Percentiles rank a stretch among this genome's conserved stretches.
phyloP scores from a whole-genome alignment of 2,797 vertebrate species.

The Poecilia picta region DNA sequence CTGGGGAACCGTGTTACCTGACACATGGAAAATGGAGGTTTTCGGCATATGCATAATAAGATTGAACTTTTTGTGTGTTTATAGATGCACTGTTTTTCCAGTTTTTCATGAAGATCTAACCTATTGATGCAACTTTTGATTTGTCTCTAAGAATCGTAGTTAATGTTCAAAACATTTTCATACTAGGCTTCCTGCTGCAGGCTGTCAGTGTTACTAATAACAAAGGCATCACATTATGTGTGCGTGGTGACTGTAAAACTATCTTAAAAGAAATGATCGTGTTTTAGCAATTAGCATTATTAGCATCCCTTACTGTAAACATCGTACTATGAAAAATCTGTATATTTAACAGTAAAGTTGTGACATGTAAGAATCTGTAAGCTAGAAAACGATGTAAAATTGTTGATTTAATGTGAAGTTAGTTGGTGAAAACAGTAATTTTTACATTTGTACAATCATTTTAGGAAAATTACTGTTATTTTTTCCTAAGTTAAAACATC shows the following conservation, averaged over 20 bases:
- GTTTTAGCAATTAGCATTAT: not conserved
- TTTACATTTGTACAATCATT: too few relatives aligned
- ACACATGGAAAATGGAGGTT: not conserved
- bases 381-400: too few relatives aligned
- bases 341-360: too few relatives aligned
- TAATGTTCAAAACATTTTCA: not conserved
- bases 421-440: too few relatives aligned
- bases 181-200: not conserved
- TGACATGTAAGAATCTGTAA: too few relatives aligned
- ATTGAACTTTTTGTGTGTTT: not conserved
- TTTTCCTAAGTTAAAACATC: too few relatives aligned
- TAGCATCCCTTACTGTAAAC: not conserved
- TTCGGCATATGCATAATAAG: not conserved
- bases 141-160: not conserved
- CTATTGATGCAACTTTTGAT: not conserved
- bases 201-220: not conserved
- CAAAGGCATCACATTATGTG: not conserved
- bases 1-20: too few relatives aligned
- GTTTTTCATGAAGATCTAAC: not conserved
- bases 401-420: too few relatives aligned
- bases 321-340: not conserved
- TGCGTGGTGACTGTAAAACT: too few relatives aligned
- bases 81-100: not conserved
- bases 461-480: too few relatives aligned
- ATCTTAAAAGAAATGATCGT: not conserved